Evolutionary conservation across 1,140 invertebrate species (phyloP), one percentile per base, ranked within the genome.

Genomic region (Luehdorfia chinensis): DNA sequence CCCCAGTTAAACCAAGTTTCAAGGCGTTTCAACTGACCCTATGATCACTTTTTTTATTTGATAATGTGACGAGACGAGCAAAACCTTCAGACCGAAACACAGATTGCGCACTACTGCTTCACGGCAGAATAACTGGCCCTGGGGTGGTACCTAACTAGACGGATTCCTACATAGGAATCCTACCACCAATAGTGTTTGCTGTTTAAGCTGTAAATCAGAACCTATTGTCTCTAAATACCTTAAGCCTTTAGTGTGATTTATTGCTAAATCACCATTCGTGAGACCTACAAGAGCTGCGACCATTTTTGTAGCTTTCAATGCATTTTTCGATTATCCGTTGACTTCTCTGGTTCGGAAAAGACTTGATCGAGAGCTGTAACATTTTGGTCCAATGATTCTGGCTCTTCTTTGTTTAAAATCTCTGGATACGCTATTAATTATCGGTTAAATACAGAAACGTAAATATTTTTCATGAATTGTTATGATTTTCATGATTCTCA

Each of bases 391-490:
- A 95, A 75, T 9, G 80, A 90, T 59, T 92, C 87, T 13, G 87
- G 78, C 52, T 92, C 89, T 34, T 94, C 93, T 53, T 90, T 90
- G 32, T 90, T 89, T 31, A 95, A 67, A 45, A 92, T 88, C 69
- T 94, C 90, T 0, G 92, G 92, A 69, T 87, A 94, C 0, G 87
- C 84, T 0, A 94, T 65, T 14, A 92, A 70, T 30, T 93, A 89
- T 0, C 65, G 66, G 58, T 93, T 90, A 59, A 90, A 90, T 8
- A 77, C 55, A 0, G 90, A 91, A 1, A 90, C n/a, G 45, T 92
- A 89, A 1, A 93, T 59, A 66, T 90, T 88, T 61, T 92, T 93
- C 15, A 85, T 89, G 55, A 93, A 93, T 0, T 92, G 91, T n/a
- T n/a, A n/a, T 8, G 66, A 46, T 7, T 84, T 86, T 60, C 71